phyloP scores from a whole-genome alignment of 1,140 invertebrate genomes.

The Oncopodura yosiiana region DNA sequence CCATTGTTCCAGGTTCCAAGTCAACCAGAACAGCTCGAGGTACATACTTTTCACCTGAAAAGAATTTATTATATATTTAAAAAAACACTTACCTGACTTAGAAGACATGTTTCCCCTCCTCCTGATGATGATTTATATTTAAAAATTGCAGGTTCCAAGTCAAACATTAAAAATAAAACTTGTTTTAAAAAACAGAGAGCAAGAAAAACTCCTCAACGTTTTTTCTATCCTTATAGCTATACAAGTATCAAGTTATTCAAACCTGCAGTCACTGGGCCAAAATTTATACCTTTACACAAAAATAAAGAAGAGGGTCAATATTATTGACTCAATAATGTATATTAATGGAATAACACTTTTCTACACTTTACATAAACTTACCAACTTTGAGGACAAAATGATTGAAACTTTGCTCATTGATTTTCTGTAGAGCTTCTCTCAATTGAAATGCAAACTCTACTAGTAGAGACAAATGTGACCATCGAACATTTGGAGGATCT shows the following conservation, averaged over 20 bases:
- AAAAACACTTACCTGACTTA: too few relatives aligned
- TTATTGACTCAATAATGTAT: background rate
- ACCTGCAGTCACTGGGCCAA: too few relatives aligned
- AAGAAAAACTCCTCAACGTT: background rate
- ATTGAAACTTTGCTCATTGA: slow-evolving; percentile 92
- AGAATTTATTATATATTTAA: too few relatives aligned
- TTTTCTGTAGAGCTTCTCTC: slow-evolving; percentile 74
- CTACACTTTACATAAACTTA: slow-evolving; percentile 34
- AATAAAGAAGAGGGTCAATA: too few relatives aligned
- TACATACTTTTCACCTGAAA: slow-evolving; percentile 47
- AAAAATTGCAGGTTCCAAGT: too few relatives aligned
- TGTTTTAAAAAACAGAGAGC: background rate
- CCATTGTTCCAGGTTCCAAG: slow-evolving; percentile 55
- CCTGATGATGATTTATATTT: too few relatives aligned
- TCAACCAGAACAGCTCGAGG: slow-evolving; percentile 51
- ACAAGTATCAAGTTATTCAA: too few relatives aligned
- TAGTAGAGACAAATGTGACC: slow-evolving; percentile 71
- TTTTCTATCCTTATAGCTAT: background rate
- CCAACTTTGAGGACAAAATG: slow-evolving; percentile 88
- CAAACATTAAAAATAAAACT: too few relatives aligned
- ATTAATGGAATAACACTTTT: background rate
- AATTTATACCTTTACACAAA: too few relatives aligned
- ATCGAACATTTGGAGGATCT: slow-evolving; percentile 59
- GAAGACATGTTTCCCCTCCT: too few relatives aligned
- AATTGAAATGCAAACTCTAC: slow-evolving; percentile 85